Evolutionary conservation across 2,888 invertebrate species (phyloP).

Genomic region (Alloplasta piceator): DNA sequence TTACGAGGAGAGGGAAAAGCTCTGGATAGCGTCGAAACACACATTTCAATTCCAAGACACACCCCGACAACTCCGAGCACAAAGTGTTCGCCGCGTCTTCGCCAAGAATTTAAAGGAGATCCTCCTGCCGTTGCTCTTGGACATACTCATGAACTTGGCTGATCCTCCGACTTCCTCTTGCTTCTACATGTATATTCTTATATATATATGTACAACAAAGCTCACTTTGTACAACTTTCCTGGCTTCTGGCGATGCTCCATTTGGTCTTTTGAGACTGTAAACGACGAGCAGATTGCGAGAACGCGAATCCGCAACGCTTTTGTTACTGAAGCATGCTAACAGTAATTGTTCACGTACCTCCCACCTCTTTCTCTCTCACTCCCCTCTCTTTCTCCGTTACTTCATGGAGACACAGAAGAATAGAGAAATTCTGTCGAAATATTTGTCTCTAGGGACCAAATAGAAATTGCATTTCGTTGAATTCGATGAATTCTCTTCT

Average conservation of each 20-base stretch:
- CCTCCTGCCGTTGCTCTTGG: slow-evolving; percentile 27
- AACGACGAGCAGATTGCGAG: slow-evolving; percentile 61
- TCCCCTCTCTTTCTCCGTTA: slow-evolving; percentile 9
- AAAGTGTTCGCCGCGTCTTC: slow-evolving; percentile 20
- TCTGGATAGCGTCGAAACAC: background rate
- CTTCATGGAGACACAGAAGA: slow-evolving; percentile 21
- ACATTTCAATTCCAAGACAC: slow-evolving; percentile 49
- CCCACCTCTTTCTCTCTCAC: slow-evolving; percentile 9
- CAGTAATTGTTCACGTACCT: slow-evolving; percentile 60
- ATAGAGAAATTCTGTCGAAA: slow-evolving; percentile 44
- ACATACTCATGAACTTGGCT: slow-evolving; percentile 37
- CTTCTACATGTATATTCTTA: background rate
- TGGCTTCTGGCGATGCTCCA: slow-evolving; percentile 29
- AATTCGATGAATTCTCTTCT: background rate
- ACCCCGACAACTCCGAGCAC: slow-evolving; percentile 20
- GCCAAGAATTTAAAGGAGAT: slow-evolving; percentile 41
- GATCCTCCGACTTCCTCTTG: slow-evolving; percentile 30
- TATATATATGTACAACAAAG: background rate
- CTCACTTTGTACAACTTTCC: slow-evolving; percentile 49
- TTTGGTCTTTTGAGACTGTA: slow-evolving; percentile 44
- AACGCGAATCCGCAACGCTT: slow-evolving; percentile 16
- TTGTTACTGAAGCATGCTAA: slow-evolving; percentile 59
- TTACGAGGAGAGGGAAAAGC: background rate
- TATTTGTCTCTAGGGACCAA: slow-evolving; percentile 55
- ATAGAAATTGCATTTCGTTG: slow-evolving; percentile 52